Percentiles rank a stretch among this genome's conserved stretches.
Conservation (phyloP, 2,888 invertebrate genomes). For the Cheilosia impressa region DNA sequence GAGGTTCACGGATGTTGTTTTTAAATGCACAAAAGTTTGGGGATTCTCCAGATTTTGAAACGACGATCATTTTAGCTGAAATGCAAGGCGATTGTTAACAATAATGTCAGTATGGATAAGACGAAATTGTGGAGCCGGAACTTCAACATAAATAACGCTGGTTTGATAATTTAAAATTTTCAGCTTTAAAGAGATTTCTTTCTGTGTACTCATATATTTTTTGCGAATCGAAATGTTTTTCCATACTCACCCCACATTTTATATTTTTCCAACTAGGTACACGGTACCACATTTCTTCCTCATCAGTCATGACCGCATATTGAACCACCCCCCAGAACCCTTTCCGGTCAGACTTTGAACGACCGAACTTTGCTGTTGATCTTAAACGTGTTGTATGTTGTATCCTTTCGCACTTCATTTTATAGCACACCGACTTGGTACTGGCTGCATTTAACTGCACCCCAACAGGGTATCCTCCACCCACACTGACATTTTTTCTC, state of each 20-base stretch:
- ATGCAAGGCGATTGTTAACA: too few species aligned
- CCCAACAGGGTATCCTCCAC: constrained; percentile 11
- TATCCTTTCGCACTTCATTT: constrained; percentile 43
- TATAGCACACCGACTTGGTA: constrained; percentile 7
- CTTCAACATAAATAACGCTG: too few species aligned
- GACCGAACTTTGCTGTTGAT: constrained; percentile 48
- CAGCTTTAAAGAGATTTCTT: not conserved
- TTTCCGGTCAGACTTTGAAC: constrained; percentile 3
- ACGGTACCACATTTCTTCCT: not conserved
- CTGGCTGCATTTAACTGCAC: constrained; percentile 52
- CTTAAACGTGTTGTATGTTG: constrained; percentile 49
- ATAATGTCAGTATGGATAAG: too few species aligned
- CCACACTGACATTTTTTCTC: not conserved
- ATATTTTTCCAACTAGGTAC: not conserved
- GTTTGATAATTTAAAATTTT: not conserved
- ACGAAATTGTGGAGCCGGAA: too few species aligned
- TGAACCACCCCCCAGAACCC: not conserved
- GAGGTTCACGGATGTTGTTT: too few species aligned
- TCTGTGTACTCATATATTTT: not conserved
- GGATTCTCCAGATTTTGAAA: too few species aligned
- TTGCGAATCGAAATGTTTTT: not conserved
- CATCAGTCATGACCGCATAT: not conserved
- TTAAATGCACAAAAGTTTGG: too few species aligned
- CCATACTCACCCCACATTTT: not conserved
- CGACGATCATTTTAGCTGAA: too few species aligned